A percentile compares a stretch with the other conserved stretches of the same genome.
Evolutionary conservation across 2,113 vertebrate species (phyloP).

Genomic region (Taurulus bubalis): DNA sequence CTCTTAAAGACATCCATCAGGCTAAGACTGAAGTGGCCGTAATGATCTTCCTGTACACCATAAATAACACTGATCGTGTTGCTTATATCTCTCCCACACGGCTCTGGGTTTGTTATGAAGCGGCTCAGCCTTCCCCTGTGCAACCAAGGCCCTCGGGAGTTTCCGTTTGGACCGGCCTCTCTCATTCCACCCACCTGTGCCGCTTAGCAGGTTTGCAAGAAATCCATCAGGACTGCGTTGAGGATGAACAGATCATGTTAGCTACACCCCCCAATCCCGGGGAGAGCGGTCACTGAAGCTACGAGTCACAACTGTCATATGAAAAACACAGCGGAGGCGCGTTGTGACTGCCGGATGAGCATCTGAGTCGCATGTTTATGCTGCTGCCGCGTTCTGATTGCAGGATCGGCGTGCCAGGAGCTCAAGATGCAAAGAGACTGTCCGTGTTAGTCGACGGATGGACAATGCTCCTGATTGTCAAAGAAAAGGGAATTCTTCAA

Average conservation of each 20-base stretch:
- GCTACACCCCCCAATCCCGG: constrained; percentile 18
- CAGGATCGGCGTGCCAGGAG: constrained; percentile 27
- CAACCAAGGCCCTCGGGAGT: constrained; percentile 14
- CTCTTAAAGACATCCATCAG: constrained; percentile 81
- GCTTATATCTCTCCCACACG: constrained; percentile 59
- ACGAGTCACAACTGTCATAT: constrained; percentile 62
- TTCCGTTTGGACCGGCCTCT: constrained; percentile 6
- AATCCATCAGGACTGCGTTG: constrained; percentile 63
- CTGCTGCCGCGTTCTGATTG: constrained; percentile 33
- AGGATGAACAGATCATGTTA: constrained; percentile 64
- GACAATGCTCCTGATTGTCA: not conserved
- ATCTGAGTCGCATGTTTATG: not conserved
- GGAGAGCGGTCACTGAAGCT: constrained; percentile 53
- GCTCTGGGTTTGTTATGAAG: constrained; percentile 53
- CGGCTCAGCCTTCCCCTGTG: constrained; percentile 21
- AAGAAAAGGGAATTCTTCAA: constrained; percentile 15
- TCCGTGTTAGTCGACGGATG: not conserved
- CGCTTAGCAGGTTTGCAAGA: constrained; percentile 50
- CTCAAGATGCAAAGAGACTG: constrained; percentile 1
- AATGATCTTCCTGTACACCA: constrained; percentile 82
- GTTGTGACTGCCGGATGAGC: constrained; percentile 50
- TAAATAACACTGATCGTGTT: constrained; percentile 82
- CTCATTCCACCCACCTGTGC: constrained; percentile 44
- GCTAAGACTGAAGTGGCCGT: constrained; percentile 74
- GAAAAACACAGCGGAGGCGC: constrained; percentile 49